Evolutionary conservation across 2,797 vertebrate species (phyloP).

Genomic region (Gymnothorax reevesii): DNA sequence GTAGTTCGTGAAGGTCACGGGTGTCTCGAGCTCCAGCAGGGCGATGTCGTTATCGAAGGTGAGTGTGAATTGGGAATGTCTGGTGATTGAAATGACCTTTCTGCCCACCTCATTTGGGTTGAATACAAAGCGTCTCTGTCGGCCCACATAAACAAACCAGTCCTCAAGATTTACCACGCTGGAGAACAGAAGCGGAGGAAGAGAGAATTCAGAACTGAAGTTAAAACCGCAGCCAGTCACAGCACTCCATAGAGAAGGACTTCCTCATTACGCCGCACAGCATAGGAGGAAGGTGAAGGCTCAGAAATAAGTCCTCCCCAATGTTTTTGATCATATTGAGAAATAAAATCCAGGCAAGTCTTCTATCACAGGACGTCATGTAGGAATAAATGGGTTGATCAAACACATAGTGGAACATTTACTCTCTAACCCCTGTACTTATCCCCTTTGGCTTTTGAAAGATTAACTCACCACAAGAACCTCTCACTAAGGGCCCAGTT

Average conservation of each 20-base stretch:
- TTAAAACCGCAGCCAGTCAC: neutral
- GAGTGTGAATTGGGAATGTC: neutral
- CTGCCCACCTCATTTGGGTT: slow-evolving; percentile 9
- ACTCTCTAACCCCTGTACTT: too few species aligned
- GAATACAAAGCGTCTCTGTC: neutral
- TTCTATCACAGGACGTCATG: too few species aligned
- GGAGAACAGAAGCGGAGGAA: neutral
- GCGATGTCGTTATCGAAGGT: slow-evolving; percentile 6
- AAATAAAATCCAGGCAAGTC: too few species aligned
- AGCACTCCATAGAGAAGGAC: neutral
- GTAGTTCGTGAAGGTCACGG: slow-evolving; percentile 46
- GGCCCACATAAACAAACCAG: slow-evolving; percentile 9
- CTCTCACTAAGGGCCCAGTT: neutral
- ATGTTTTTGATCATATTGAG: too few species aligned
- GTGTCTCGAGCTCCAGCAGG: slow-evolving; percentile 26
- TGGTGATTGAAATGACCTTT: neutral
- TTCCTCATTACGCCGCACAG: too few species aligned
- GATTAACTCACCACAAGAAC: neutral
- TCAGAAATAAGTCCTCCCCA: too few species aligned
- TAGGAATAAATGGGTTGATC: too few species aligned
- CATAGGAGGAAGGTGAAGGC: too few species aligned
- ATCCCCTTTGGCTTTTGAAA: neutral
- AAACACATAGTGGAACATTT: too few species aligned
- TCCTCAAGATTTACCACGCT: neutral
- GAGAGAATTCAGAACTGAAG: neutral